phyloP scores from a whole-genome alignment of 2,797 vertebrate species.

The Euthynnus affinis region DNA sequence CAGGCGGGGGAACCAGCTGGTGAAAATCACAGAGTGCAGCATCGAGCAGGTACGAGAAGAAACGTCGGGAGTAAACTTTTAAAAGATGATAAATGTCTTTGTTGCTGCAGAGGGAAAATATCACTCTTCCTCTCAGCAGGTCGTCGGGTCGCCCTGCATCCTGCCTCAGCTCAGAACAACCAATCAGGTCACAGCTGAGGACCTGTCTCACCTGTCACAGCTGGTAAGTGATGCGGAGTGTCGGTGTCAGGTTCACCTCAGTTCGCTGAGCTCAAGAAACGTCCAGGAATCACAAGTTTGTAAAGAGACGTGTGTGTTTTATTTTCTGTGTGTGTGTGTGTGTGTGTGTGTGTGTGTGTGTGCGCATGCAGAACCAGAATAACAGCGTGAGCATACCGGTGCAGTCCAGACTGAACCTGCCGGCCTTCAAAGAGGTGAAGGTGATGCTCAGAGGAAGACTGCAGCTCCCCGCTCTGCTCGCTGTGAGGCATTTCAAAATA shows the following conservation, averaged over 20 bases:
- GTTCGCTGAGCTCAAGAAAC: background rate
- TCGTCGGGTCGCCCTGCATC: conserved; percentile 64
- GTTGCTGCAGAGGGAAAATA: too few relatives aligned
- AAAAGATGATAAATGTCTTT: too few relatives aligned
- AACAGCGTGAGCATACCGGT: conserved; percentile 85
- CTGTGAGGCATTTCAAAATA: conserved; percentile 82
- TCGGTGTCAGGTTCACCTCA: background rate
- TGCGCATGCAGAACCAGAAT: conserved; percentile 88
- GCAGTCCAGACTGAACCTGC: conserved; percentile 84
- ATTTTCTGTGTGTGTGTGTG: background rate
- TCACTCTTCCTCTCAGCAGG: conserved; percentile 51
- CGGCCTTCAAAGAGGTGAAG: conserved; percentile 81
- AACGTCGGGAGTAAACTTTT: background rate
- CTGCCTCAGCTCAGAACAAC: conserved; percentile 51
- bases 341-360: conserved; percentile 27
- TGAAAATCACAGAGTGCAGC: conserved; percentile 84
- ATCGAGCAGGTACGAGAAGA: conserved; percentile 79
- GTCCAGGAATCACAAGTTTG: background rate
- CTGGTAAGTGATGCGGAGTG: conserved; percentile 83
- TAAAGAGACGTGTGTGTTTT: background rate
- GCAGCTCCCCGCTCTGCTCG: conserved; percentile 84
- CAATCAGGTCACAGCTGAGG: conserved; percentile 78
- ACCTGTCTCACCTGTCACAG: conserved; percentile 86
- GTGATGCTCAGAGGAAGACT: conserved; percentile 87
- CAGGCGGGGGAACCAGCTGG: conserved; percentile 84